phyloP scores from a whole-genome alignment of 2,113 vertebrate species.

The Brachyhypopomus gauderio region DNA sequence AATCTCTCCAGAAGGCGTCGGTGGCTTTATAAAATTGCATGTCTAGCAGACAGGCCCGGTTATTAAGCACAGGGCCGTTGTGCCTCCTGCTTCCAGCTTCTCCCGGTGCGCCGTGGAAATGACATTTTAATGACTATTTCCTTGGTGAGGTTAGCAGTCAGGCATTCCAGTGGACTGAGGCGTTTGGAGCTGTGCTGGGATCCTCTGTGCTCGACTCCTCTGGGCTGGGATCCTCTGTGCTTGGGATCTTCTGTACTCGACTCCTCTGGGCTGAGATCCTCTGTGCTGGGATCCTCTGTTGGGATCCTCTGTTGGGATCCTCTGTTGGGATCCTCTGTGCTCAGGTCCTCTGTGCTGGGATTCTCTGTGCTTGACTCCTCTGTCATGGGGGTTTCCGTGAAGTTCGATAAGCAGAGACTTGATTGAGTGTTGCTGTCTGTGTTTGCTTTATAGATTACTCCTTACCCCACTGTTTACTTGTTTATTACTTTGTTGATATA shows the following conservation, averaged over 20 bases:
- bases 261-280: neutral
- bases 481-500: neutral
- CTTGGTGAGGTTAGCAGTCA: constrained; percentile 37
- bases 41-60: constrained; percentile 52
- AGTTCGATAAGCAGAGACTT: neutral
- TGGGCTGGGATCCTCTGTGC: neutral
- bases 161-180: neutral
- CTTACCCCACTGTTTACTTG: neutral
- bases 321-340: too few species aligned
- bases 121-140: constrained; percentile 58
- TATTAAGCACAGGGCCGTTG: constrained; percentile 49
- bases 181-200: neutral
- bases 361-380: too few species aligned
- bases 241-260: neutral
- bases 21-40: constrained; percentile 38
- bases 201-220: neutral
- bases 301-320: too few species aligned
- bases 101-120: constrained; percentile 50
- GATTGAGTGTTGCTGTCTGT: neutral
- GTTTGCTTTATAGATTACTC: neutral
- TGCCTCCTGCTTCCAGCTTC: constrained; percentile 51
- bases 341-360: too few species aligned
- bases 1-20: constrained; percentile 20
- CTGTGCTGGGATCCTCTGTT: neutral
- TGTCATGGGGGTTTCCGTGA: neutral